Conservation (phyloP, 2,888 invertebrate genomes). For the Eubasilissa splendida region DNA sequence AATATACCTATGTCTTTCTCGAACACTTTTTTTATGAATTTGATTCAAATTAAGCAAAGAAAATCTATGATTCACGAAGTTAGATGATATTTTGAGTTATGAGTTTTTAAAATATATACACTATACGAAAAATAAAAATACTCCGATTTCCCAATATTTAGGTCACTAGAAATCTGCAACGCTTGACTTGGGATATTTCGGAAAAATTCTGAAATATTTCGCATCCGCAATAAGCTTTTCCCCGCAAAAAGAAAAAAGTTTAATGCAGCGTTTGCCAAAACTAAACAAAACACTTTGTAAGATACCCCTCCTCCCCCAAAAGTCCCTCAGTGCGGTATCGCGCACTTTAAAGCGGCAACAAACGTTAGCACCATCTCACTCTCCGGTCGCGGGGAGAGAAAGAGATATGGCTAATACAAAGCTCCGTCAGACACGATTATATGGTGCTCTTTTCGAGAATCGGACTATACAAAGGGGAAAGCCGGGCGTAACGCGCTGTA, state of each 20-base stretch:
- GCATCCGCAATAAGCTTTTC: slow-evolving; percentile 30
- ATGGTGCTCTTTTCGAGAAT: not conserved
- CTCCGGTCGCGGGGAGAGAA: slow-evolving; percentile 1
- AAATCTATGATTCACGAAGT: no score
- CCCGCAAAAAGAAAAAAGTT: slow-evolving; percentile 43
- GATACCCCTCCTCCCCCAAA: slow-evolving; percentile 27
- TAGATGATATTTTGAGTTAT: no score
- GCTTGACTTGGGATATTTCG: no score
- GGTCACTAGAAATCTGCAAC: no score
- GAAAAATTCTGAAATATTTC: not conserved
- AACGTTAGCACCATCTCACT: slow-evolving; percentile 20
- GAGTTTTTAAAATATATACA: no score
- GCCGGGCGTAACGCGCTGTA: slow-evolving; percentile 34
- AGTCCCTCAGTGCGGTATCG: not conserved
- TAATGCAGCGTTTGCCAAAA: slow-evolving; percentile 49
- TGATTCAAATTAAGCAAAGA: no score
- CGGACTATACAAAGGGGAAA: slow-evolving; percentile 23
- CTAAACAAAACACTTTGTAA: slow-evolving; percentile 51
- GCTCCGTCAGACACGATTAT: slow-evolving; percentile 10
- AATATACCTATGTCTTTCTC: no score
- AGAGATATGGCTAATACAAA: slow-evolving; percentile 1
- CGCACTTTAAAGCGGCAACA: slow-evolving; percentile 11
- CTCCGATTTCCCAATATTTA: no score
- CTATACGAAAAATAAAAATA: no score
- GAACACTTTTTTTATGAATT: no score